Percentiles rank a stretch among this genome's conserved stretches.
These are phyloP conservation scores for Dermochelys coriacea DNA, from an alignment of 2,797 vertebrate genomes.

Conservation along the genomic window DNA sequence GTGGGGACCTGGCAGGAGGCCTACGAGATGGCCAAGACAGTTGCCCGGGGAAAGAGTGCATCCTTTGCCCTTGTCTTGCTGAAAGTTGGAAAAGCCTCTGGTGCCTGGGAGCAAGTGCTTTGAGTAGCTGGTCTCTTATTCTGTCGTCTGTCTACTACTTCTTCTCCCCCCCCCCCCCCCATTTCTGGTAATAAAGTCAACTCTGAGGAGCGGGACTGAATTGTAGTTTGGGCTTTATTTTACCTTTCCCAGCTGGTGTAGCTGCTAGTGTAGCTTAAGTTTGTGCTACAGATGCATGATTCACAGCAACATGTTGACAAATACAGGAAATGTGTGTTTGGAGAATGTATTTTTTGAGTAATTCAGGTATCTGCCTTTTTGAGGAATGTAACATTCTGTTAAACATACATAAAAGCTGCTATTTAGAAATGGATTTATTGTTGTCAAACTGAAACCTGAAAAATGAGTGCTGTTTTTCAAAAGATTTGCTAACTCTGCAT, in stretches of 20 bases:
- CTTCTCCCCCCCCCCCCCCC: no score
- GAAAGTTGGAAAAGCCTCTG: neutral
- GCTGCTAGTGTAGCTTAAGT: neutral
- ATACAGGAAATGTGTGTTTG: neutral
- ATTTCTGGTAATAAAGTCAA: neutral
- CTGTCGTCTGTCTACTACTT: neutral
- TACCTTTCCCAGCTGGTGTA: neutral
- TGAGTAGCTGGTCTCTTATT: neutral
- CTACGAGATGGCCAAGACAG: neutral
- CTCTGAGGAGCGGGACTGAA: neutral
- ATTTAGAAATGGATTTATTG: neutral
- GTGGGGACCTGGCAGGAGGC: neutral
- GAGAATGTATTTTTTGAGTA: neutral
- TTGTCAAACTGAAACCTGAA: neutral
- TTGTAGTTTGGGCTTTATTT: neutral
- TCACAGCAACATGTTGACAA: neutral
- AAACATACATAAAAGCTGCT: neutral
- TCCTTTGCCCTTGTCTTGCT: neutral
- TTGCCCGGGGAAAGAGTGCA: neutral
- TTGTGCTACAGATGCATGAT: fast-evolving
- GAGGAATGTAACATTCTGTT: neutral
- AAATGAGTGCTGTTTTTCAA: neutral
- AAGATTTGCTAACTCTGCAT: neutral
- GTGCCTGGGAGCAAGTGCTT: neutral
- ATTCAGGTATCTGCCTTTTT: neutral